phyloP scores from a whole-genome alignment of 2,113 vertebrate genomes.

The Hucho hucho region DNA sequence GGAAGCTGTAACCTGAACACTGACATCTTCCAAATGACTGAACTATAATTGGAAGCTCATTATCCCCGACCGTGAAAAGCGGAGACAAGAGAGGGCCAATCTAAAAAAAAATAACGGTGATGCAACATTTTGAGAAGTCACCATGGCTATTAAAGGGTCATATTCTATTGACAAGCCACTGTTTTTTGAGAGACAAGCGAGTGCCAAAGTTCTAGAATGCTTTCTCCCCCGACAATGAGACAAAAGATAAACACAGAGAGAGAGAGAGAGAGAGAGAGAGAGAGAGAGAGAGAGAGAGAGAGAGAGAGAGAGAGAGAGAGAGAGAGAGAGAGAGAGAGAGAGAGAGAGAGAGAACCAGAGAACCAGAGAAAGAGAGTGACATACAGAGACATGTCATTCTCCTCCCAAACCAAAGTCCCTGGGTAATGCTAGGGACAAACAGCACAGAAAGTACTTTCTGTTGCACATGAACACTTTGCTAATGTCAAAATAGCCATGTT shows the following conservation, averaged over 20 bases:
- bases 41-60: conserved; percentile 71
- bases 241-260: background rate
- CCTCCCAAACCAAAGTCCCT: background rate
- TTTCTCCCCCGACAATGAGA: background rate
- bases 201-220: background rate
- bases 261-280: background rate
- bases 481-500: background rate
- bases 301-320: background rate
- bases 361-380: background rate
- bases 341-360: background rate
- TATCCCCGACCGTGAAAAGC: conserved; percentile 54
- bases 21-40: conserved; percentile 69
- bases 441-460: background rate
- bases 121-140: conserved; percentile 37
- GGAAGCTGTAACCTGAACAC: conserved; percentile 47
- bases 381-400: background rate
- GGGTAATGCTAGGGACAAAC: background rate
- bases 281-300: background rate
- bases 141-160: background rate
- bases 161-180: background rate
- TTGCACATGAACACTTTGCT: background rate
- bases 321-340: background rate
- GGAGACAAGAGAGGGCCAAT: conserved; percentile 40
- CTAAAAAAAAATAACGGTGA: too few relatives aligned
- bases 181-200: background rate